Percentiles rank a stretch among this genome's conserved stretches.
phyloP scores from a whole-genome alignment of 2,113 vertebrate species.

The Salvelinus alpinus region DNA sequence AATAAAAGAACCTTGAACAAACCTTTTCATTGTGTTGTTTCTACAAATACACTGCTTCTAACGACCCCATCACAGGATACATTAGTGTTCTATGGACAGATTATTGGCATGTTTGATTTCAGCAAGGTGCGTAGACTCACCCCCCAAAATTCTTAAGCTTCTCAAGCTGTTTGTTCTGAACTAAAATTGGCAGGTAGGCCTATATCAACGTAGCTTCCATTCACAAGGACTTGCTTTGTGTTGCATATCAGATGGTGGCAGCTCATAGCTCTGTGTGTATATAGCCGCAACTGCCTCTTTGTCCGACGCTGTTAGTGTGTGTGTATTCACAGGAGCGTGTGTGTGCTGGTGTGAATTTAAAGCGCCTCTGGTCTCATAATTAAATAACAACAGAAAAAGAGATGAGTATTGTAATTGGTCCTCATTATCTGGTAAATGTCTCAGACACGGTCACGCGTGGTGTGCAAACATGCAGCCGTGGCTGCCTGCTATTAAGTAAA shows the following conservation, averaged over 20 bases:
- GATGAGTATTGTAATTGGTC: constrained; percentile 58
- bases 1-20: not conserved
- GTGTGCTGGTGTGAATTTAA: constrained; percentile 19
- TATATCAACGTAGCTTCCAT: not conserved
- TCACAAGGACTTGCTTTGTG: constrained; percentile 12
- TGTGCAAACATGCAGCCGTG: not conserved
- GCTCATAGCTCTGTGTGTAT: constrained; percentile 3
- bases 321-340: constrained; percentile 18
- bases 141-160: too few relatives aligned
- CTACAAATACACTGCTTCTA: not conserved
- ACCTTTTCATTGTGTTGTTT: not conserved
- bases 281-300: constrained; percentile 13
- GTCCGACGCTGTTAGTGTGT: constrained; percentile 21
- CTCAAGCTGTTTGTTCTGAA: not conserved
- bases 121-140: too few relatives aligned
- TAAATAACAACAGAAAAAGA: constrained; percentile 64
- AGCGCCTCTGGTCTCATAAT: constrained; percentile 51
- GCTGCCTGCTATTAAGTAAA: not conserved
- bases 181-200: not conserved
- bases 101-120: too few relatives aligned
- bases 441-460: constrained; percentile 7
- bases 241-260: constrained; percentile 26
- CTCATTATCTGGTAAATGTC: constrained; percentile 49
- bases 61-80: too few relatives aligned
- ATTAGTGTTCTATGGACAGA: too few relatives aligned